A percentile compares a stretch with the other conserved stretches of the same genome.
Conservation (phyloP, 1,140 invertebrate species). For the Andricus grossulariae region DNA sequence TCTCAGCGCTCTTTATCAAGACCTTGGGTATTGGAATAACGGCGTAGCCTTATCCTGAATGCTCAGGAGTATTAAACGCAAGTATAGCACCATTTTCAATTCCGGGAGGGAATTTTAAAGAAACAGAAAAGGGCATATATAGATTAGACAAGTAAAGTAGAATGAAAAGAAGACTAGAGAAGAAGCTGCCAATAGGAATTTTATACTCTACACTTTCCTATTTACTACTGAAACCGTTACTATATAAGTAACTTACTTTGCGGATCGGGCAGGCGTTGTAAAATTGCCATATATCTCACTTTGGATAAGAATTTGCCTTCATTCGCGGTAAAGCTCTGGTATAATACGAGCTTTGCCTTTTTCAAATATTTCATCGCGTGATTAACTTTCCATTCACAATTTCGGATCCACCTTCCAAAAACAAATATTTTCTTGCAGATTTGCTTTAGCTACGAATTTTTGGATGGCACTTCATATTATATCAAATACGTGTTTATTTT, state of each 20-base stretch:
- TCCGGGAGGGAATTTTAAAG: neutral
- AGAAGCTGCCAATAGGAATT: neutral
- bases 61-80: neutral
- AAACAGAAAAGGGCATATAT: neutral
- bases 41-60: neutral
- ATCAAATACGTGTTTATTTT: too few species aligned
- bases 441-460: too few species aligned
- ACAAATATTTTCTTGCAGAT: too few species aligned
- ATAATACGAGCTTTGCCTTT: neutral
- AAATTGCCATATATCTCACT: neutral
- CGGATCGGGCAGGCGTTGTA: slow-evolving; percentile 2
- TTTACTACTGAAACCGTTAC: neutral
- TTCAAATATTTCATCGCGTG: neutral
- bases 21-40: neutral
- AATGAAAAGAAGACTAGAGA: neutral
- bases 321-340: neutral
- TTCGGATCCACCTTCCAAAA: neutral
- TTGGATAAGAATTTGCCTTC: neutral
- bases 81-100: neutral
- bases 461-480: too few species aligned
- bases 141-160: too few species aligned
- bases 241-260: neutral
- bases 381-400: neutral
- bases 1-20: neutral
- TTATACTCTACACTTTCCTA: slow-evolving; percentile 3